phyloP scores from a whole-genome alignment of 2,797 vertebrate species.

The Dallia pectoralis region DNA sequence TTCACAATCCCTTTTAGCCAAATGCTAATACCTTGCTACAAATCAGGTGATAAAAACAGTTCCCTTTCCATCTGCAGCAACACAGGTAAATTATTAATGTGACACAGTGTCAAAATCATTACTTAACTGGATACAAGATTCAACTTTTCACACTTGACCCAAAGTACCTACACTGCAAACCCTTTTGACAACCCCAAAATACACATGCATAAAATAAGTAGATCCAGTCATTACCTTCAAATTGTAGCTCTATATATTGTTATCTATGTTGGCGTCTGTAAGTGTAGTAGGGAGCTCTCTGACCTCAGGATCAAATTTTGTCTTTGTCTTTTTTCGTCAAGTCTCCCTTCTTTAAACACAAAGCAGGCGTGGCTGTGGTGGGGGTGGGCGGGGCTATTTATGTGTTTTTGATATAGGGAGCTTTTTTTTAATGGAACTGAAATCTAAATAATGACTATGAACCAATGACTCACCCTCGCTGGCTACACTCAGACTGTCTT shows the following conservation, averaged over 20 bases:
- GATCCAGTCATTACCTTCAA: neutral
- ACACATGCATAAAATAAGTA: neutral
- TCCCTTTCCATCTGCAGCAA: neutral
- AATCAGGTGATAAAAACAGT: neutral
- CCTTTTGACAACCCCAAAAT: too few relatives aligned
- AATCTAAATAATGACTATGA: neutral
- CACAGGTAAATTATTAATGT: neutral
- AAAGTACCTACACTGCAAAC: too few relatives aligned
- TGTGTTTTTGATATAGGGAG: neutral
- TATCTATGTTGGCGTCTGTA: neutral
- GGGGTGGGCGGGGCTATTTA: neutral
- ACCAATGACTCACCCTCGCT: neutral
- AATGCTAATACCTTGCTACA: neutral
- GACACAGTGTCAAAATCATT: neutral
- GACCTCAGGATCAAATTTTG: neutral
- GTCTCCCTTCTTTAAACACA: neutral
- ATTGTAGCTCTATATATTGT: neutral
- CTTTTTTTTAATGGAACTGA: neutral
- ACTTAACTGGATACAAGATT: too few relatives aligned
- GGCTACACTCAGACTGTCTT: neutral
- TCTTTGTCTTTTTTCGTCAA: neutral
- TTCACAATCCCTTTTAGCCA: neutral
- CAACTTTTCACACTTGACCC: too few relatives aligned
- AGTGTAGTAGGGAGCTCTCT: neutral
- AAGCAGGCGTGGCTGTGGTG: neutral